Base-by-base conservation (phyloP, 2,888 invertebrate species). In the Ceramica pisi region DNA sequence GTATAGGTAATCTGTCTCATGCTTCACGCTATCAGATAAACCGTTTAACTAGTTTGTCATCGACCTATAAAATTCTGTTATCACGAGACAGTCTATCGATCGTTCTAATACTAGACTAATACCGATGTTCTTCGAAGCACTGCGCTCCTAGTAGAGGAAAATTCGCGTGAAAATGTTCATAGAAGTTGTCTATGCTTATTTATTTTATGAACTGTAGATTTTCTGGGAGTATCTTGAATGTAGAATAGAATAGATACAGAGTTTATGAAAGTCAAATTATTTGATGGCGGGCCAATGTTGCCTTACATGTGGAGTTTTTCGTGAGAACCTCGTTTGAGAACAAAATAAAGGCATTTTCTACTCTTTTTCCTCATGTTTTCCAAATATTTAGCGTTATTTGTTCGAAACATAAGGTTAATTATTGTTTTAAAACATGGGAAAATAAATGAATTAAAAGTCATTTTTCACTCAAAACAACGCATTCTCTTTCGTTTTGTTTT, bases 81-180 rank as follows among this genome's bases (percentile, higher is more conserved):
- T 31, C 50, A 75, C 60, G 46, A 26, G 51, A 44, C 55, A 23
- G 62, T 38, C 59, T 68, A 76, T 76, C 59, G 57, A 80, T 68
- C 57, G 53, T 63, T 76, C 59, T 70, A 75, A 80, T 70, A 67
- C 67, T 55, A 38, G 35, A 57, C 50, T 59, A 72, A 65, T 56
- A 79, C 51, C 26, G 38, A 73, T 51, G 67, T 71, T 75, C 71
- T 38, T 80, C 41, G 50, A 48, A 50, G 38, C 26, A 31, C 80
- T 80, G 79, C 67, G 59, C 71, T 56, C 79, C 79, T 68, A 57
- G 79, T 80, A 71, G 60, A 71, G 71, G 80, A 80, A 80, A 80
- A 80, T 68, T 71, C 44, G 76, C 56, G 66, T 71, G 79, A 76
- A 80, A 80, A 80, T 80, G 76, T 76, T 67, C 55, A 51, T 71